Base-by-base conservation (phyloP, 2,113 vertebrate species). In the Glaucomys volans region DNA sequence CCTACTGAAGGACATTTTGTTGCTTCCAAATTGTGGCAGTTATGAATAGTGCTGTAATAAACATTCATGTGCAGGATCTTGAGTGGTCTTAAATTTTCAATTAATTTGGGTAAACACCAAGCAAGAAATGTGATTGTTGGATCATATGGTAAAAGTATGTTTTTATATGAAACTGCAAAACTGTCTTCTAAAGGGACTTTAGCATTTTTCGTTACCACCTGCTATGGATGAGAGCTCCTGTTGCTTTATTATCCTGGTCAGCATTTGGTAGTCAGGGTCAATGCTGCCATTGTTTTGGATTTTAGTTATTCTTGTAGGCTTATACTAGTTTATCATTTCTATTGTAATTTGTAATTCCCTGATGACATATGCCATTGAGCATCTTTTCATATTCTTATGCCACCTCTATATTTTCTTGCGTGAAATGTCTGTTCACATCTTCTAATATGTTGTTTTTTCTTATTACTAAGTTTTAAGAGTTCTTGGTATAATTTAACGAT, bases 31-130 rank as follows among this genome's bases (percentile, higher is more conserved):
- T 74, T 89, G 80, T 26, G 47, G 20, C 40, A 67, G 30, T 62
- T 89, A 52, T 86, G 24, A 62, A 30, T 94, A 59, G 47, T 47
- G 44, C 74, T 80, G n/a, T 72, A 85, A 9, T 52, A 82, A 77
- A 80, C 37, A 80, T 50, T 40, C 50, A 74, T 35, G 47, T 92
- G 64, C 79, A 79, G 81, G 44, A 67, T 88, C 94, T 54, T 91
- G 52, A 74, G 40, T 94, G 37, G 3, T n/a, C 13, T 40, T 64
- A 69, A 12, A 13, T 79, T 79, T 95, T 92, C 40, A 83, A 10
- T 9, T 87, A 40, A 90, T 87, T 77, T 72, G 50, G 57, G 54
- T 52, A 89, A 81, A 79, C 57, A 87, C 5, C 52, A 52, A 52
- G 52, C 47, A 82, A 92, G 18, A 32, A 90, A 17, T 40, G 22